phyloP scores from a whole-genome alignment of 2,888 invertebrate species.

The Embidobia sp. region DNA sequence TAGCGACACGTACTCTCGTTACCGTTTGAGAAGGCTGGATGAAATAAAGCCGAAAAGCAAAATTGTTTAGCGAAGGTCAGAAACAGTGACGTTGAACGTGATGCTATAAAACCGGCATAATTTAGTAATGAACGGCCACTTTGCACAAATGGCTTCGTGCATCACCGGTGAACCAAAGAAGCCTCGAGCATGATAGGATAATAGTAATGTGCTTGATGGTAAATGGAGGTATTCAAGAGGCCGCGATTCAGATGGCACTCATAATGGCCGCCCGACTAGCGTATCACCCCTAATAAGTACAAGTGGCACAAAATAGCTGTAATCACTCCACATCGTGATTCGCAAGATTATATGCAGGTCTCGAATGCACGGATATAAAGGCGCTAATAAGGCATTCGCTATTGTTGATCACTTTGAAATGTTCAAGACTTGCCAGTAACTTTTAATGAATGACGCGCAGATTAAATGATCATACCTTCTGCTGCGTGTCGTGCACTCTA shows the following conservation, averaged over 20 bases:
- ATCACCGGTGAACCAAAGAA: constrained; percentile 77
- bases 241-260: constrained; percentile 81
- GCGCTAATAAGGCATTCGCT: constrained; percentile 62
- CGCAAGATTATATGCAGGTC: constrained; percentile 74
- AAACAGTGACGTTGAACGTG: constrained; percentile 72
- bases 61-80: constrained; percentile 59
- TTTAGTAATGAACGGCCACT: constrained; percentile 81
- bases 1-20: too few species aligned
- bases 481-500: constrained; percentile 27
- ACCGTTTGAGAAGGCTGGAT: background rate
- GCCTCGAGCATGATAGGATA: constrained; percentile 80
- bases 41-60: constrained; percentile 48
- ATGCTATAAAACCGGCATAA: constrained; percentile 80
- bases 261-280: constrained; percentile 78
- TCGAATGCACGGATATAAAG: constrained; percentile 63
- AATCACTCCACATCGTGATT: constrained; percentile 78
- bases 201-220: constrained; percentile 82
- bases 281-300: constrained; percentile 81
- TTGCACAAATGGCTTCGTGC: constrained; percentile 80
- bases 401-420: constrained; percentile 64
- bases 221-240: constrained; percentile 81
- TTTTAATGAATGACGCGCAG: constrained; percentile 49
- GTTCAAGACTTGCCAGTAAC: constrained; percentile 52
- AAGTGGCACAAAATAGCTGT: constrained; percentile 82
- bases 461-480: constrained; percentile 53